Evolutionary conservation across 2,797 vertebrate species (phyloP).

Genomic region (Acanthurus tractus): DNA sequence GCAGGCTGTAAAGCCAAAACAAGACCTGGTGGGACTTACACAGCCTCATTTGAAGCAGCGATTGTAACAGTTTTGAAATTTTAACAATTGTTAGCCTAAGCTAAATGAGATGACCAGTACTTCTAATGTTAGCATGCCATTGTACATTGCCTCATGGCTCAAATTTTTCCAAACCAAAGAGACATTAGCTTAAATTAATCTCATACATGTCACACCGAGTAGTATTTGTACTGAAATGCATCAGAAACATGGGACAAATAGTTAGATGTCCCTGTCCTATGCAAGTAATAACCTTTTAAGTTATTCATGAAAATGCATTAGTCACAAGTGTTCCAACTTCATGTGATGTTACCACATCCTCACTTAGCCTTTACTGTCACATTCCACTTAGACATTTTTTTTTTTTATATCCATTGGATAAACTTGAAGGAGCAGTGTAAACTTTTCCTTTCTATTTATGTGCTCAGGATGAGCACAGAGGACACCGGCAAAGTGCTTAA

Average conservation of each 20-base stretch:
- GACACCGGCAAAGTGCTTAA: constrained; percentile 24
- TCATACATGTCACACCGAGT: not conserved
- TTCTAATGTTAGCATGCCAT: too few relatives aligned
- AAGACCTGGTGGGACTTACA: not conserved
- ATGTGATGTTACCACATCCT: not conserved
- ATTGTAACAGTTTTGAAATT: too few relatives aligned
- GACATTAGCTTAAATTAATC: not conserved
- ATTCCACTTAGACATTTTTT: not conserved
- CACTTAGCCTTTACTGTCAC: not conserved
- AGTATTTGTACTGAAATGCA: not conserved
- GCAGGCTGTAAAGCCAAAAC: not conserved
- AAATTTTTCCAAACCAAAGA: not conserved
- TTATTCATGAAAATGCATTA: not conserved
- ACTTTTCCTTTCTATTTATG: not conserved
- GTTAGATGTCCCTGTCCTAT: not conserved
- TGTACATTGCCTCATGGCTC: too few relatives aligned
- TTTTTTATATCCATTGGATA: not conserved
- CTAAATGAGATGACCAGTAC: too few relatives aligned
- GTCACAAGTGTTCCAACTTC: not conserved
- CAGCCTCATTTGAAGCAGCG: not conserved
- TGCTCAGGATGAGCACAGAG: constrained; percentile 18
- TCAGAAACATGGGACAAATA: not conserved
- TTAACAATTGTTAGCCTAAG: too few relatives aligned
- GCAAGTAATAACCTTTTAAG: too few relatives aligned
- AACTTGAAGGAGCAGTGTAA: not conserved